Conservation (phyloP, 2,113 vertebrate genomes). For the Hydropotes inermis region DNA sequence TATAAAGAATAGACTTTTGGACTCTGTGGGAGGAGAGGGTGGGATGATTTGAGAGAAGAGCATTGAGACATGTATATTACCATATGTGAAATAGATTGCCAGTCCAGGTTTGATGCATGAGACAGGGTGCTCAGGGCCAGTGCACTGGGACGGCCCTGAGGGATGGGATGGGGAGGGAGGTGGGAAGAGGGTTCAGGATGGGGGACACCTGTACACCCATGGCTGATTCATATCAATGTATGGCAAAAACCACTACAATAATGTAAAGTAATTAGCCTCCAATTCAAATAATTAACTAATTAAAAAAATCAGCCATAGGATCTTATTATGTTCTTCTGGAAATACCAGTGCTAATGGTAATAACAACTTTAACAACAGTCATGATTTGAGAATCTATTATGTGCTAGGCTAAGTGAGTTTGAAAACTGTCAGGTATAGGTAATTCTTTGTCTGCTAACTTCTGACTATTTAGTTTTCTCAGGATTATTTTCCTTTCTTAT, state of each 20-base stretch:
- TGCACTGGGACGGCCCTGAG: background rate
- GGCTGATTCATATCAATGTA: background rate
- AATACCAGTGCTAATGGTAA: background rate
- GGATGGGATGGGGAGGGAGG: background rate
- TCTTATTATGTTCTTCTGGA: background rate
- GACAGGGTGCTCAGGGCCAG: background rate
- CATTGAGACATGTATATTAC: background rate
- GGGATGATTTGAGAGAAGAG: background rate
- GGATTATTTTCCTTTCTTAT: constrained; percentile 19
- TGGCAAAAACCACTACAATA: background rate
- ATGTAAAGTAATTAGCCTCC: background rate
- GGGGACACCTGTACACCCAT: background rate
- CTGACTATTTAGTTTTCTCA: background rate
- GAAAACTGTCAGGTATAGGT: background rate
- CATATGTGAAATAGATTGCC: background rate
- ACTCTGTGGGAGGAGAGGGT: background rate
- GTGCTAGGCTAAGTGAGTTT: background rate
- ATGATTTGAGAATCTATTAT: background rate
- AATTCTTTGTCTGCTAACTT: constrained; percentile 1
- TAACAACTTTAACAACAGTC: background rate
- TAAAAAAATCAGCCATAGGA: background rate
- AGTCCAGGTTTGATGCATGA: background rate
- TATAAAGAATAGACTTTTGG: background rate
- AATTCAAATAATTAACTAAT: background rate
- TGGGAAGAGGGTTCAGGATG: background rate